Percentiles rank a stretch among this genome's conserved stretches.
Conservation (phyloP, 2,797 vertebrate species). For the Avahi laniger region DNA sequence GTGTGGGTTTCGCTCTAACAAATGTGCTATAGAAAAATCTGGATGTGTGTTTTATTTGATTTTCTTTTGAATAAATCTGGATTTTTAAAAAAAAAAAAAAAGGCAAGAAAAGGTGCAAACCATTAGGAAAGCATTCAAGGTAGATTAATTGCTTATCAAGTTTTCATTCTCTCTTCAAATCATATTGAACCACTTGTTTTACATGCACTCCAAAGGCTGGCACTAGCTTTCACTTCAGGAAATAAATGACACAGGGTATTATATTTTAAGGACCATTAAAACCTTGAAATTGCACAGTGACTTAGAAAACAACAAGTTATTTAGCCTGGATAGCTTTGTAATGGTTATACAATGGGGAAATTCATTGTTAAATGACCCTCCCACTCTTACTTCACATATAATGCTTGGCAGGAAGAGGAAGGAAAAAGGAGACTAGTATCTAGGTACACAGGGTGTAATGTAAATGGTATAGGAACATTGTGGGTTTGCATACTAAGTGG, state of each 20-base stretch:
- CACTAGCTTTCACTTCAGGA: slow-evolving; percentile 58
- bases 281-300: slow-evolving; percentile 66
- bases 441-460: background rate
- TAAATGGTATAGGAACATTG: slow-evolving; percentile 44
- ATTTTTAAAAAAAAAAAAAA: background rate
- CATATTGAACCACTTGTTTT: slow-evolving; percentile 64
- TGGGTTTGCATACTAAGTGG: background rate
- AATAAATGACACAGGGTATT: slow-evolving; percentile 67
- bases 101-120: slow-evolving; percentile 52
- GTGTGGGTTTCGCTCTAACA: slow-evolving; percentile 27
- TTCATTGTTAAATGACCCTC: slow-evolving; percentile 71
- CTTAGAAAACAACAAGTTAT: slow-evolving; percentile 68
- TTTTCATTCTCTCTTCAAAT: slow-evolving; percentile 65
- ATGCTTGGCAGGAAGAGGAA: slow-evolving; percentile 33
- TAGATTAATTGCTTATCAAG: slow-evolving; percentile 72
- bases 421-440: slow-evolving; percentile 51
- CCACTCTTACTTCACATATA: slow-evolving; percentile 49
- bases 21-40: slow-evolving; percentile 49
- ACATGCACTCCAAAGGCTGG: slow-evolving; percentile 59
- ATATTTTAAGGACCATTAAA: slow-evolving; percentile 73
- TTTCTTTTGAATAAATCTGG: slow-evolving; percentile 65
- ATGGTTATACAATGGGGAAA: slow-evolving; percentile 58
- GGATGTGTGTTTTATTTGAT: slow-evolving; percentile 50
- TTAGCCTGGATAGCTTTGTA: slow-evolving; percentile 67
- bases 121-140: slow-evolving; percentile 49